Evolutionary conservation across 2,113 vertebrate species (phyloP).

Genomic region (Scytalopus superciliaris): DNA sequence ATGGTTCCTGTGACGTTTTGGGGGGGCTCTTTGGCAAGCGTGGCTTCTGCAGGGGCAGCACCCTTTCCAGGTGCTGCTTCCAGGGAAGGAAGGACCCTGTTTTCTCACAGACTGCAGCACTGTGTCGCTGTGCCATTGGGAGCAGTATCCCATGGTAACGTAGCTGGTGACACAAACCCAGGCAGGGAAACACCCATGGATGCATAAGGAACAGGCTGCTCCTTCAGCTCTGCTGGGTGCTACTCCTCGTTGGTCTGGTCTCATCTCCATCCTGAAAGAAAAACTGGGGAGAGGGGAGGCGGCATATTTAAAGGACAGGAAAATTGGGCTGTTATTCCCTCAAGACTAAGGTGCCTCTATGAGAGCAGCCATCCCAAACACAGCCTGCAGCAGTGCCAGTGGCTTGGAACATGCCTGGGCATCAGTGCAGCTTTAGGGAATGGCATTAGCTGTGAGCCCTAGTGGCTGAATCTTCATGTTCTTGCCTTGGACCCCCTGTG

Average conservation of each 20-base stretch:
- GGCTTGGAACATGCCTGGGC: rapidly evolving
- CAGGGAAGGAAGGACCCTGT: neutral
- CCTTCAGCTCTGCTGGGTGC: neutral
- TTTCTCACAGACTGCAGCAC: neutral
- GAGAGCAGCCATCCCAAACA: neutral
- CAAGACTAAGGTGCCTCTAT: neutral
- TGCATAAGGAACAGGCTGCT: neutral
- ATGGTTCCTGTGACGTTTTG: neutral
- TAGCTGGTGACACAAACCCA: neutral
- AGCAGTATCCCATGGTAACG: neutral
- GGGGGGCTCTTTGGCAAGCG: neutral
- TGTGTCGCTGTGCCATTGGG: neutral
- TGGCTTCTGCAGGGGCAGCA: neutral
- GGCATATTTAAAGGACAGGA: neutral
- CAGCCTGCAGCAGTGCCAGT: rapidly evolving
- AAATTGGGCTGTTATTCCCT: neutral
- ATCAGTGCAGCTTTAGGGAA: rapidly evolving
- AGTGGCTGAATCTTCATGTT: neutral
- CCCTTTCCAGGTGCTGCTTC: neutral
- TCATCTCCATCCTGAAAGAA: neutral
- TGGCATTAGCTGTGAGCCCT: neutral
- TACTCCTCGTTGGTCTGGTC: neutral
- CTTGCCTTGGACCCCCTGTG: neutral
- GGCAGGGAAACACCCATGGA: rapidly evolving
- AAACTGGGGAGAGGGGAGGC: too few species aligned